Percentiles rank a stretch among this genome's conserved stretches.
These are phyloP conservation scores for Montipora capitata DNA, from an alignment of 92 coral and sea anemone species.

Conservation along the genomic window DNA sequence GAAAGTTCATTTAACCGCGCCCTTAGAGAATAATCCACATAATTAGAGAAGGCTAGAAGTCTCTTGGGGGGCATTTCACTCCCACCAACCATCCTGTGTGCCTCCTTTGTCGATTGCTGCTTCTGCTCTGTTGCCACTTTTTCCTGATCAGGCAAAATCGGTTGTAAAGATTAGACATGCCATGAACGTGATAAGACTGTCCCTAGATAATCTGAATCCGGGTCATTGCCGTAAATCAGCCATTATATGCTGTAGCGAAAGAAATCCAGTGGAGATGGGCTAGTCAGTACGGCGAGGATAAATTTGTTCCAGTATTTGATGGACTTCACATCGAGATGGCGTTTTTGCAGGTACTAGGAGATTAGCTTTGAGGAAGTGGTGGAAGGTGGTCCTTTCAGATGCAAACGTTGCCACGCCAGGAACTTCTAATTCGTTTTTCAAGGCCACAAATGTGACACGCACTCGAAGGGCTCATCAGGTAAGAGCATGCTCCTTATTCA, in stretches of 20 bases:
- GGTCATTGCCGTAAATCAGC: conserved; percentile 72
- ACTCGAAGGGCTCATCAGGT: no score
- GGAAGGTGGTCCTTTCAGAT: neutral
- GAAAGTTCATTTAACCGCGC: neutral
- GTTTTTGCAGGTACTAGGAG: neutral
- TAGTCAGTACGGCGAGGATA: neutral
- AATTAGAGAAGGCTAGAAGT: conserved; percentile 28
- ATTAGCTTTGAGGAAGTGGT: neutral
- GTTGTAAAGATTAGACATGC: conserved; percentile 79
- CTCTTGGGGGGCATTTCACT: conserved; percentile 73
- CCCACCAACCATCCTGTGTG: neutral
- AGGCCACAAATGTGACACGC: no score
- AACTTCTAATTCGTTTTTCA: neutral
- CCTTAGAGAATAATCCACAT: neutral
- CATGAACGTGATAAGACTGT: conserved; percentile 66
- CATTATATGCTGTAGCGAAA: conserved; percentile 6
- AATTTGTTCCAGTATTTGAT: neutral
- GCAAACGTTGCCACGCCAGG: neutral
- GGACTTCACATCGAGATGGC: conserved; percentile 1
- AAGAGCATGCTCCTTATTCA: neutral
- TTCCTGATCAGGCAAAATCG: conserved; percentile 82
- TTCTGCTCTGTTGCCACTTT: conserved; percentile 72
- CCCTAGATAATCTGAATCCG: conserved; percentile 71
- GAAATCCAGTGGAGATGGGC: conserved; percentile 3
- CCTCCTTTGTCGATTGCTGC: neutral